A percentile compares a stretch with the other conserved stretches of the same genome.
phyloP scores from a whole-genome alignment of 2,888 invertebrate species.

The Abscondita cerata region DNA sequence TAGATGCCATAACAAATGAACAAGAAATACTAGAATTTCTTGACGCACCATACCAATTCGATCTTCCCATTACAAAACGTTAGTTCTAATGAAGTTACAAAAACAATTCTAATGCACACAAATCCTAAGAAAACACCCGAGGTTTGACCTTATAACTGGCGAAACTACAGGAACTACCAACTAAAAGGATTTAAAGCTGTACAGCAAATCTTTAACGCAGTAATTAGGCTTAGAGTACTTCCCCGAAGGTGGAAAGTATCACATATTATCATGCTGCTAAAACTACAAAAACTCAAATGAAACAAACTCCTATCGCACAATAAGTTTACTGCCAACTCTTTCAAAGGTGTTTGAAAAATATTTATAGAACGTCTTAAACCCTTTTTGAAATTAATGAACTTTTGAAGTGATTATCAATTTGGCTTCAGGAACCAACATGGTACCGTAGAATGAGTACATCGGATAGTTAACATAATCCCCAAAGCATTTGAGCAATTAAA shows the following conservation, averaged over 20 bases:
- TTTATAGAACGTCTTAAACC: no score
- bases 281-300: no score
- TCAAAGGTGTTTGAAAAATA: no score
- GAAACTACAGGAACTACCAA: conserved; percentile 8
- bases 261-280: no score
- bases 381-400: no score
- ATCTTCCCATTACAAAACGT: conserved; percentile 5
- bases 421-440: not conserved
- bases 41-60: conserved; percentile 9
- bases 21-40: conserved; percentile 4
- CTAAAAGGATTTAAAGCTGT: not conserved
- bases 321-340: no score
- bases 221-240: no score
- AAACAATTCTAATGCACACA: conserved; percentile 2
- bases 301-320: no score
- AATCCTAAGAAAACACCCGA: conserved; percentile 4
- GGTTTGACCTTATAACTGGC: conserved; percentile 4
- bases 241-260: no score
- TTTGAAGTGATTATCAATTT: conserved; percentile 4
- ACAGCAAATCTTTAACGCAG: no score
- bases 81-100: conserved; percentile 10
- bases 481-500: not conserved
- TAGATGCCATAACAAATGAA: conserved; percentile 5
- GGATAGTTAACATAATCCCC: not conserved
- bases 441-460: conserved; percentile 5